A percentile compares a stretch with the other conserved stretches of the same genome.
These are phyloP conservation scores for Oncopeltus fasciatus DNA, from an alignment of 1,140 invertebrate genomes.

Conservation along the genomic window DNA sequence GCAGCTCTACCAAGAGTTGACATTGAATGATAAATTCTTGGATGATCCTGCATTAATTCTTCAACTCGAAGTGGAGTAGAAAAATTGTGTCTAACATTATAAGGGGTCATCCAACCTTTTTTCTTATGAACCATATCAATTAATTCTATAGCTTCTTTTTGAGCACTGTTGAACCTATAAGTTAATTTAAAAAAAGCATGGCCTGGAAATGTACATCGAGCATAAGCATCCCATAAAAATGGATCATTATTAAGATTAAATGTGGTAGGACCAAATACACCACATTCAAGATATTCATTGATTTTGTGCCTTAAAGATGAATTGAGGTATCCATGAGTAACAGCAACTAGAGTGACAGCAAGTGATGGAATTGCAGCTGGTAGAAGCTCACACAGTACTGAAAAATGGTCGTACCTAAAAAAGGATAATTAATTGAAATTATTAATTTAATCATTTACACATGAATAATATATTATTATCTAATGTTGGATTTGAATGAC, in stretches of 20 bases:
- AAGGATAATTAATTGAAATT: too few species aligned
- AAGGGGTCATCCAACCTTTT: conserved; percentile 60
- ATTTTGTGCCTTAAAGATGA: conserved; percentile 36
- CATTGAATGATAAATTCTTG: conserved; percentile 43
- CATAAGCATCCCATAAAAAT: conserved; percentile 40
- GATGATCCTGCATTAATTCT: conserved; percentile 46
- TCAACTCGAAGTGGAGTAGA: conserved; percentile 56
- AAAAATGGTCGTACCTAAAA: conserved; percentile 59
- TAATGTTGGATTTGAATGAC: too few species aligned
- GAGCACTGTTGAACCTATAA: conserved; percentile 36
- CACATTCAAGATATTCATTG: conserved; percentile 40
- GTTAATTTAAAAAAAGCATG: conserved; percentile 42
- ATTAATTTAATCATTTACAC: too few species aligned
- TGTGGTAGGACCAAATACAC: conserved; percentile 22
- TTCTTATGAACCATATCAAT: conserved; percentile 16
- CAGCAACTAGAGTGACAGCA: conserved; percentile 44
- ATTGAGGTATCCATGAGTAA: conserved; percentile 45
- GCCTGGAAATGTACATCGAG: conserved; percentile 37
- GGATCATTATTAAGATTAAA: conserved; percentile 41
- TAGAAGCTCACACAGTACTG: conserved; percentile 58
- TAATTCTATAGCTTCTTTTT: conserved; percentile 32
- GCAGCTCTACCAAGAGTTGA: conserved; percentile 44
- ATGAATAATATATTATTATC: too few species aligned
- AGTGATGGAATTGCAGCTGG: conserved; percentile 52
- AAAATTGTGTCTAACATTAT: conserved; percentile 63